Base-by-base conservation (phyloP, 2,888 invertebrate species). In the Adelphocoris suturalis region DNA sequence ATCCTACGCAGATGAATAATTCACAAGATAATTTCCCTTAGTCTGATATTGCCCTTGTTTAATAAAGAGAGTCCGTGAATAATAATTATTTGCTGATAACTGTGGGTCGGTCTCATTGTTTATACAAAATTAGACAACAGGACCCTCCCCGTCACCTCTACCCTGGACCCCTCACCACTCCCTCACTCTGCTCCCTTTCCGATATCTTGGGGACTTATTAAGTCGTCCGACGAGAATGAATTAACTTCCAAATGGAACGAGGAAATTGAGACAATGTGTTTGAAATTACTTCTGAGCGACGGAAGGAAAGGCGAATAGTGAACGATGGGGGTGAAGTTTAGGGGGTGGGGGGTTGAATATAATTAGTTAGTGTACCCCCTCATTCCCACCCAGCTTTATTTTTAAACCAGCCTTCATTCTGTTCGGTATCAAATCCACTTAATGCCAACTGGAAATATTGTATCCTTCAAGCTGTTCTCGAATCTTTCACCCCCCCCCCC, bases 211-310 rank as follows among this genome's bases (percentile, higher is more conserved):
- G 52, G 16, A 14, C 13, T 16, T 52, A 52, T 52, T 16, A 52
- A 52, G 52, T 16, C 16, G 11, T 16, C 52, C 2, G 52, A 68
- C 23, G 23, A 13, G 68, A 68, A 68, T 27, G 27, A 68, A 68
- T 68, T 23, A 68, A 27, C 27, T 19, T 23, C 12, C 23, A 68
- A 68, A 5, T 19, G 68, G 61, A 68, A 68, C 23, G 68, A 68
- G 68, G 68, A 68, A 68, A 68, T 68, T 68, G 27, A 68, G 68
- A 68, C 11, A 23, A 68, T 19, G 68, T 68, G 68, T 23, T 19
- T 12, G 68, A 27, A 68, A 68, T 68, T 68, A 23, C 19, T 27
- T 68, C 13, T 5, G 11, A 19, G 68, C 68, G 68, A 19, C 68
- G 23, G 27, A 68, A 27, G 27, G 27, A 23, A 23, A 23, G 27